These are phyloP conservation scores for Orestias chungarensis DNA, from an alignment of 2,797 vertebrate species.

Conservation along the genomic window DNA sequence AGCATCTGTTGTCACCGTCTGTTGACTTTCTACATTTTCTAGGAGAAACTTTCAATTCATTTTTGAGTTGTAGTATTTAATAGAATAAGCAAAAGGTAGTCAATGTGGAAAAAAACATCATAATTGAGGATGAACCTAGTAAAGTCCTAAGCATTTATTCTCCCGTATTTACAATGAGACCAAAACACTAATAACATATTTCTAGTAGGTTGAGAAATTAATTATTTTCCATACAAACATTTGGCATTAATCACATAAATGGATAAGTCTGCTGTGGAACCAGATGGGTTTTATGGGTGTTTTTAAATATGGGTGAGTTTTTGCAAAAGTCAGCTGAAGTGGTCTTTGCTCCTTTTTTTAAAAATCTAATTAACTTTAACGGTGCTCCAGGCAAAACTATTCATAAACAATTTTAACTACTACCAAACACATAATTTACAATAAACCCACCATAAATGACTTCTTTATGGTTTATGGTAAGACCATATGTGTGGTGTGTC, in stretches of 20 bases:
- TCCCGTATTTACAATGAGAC: background rate
- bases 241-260: constrained; percentile 11
- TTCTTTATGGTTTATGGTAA: background rate
- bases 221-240: background rate
- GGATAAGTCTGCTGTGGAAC: background rate
- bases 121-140: background rate
- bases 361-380: background rate
- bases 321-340: background rate
- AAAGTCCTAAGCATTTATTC: background rate
- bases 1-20: background rate
- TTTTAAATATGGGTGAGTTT: background rate
- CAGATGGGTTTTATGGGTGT: constrained; percentile 21
- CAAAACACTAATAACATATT: background rate
- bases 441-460: background rate
- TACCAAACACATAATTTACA: background rate
- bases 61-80: background rate
- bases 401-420: background rate
- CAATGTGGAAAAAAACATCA: background rate
- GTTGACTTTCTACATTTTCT: background rate
- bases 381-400: background rate
- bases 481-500: background rate
- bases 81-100: background rate
- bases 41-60: background rate
- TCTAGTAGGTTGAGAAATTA: rapidly evolving
- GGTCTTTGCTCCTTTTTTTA: background rate